Evolutionary conservation across 2,888 invertebrate genomes (phyloP), one percentile per base, ranked within the genome.

Genomic region (Oscheius sp.): DNA sequence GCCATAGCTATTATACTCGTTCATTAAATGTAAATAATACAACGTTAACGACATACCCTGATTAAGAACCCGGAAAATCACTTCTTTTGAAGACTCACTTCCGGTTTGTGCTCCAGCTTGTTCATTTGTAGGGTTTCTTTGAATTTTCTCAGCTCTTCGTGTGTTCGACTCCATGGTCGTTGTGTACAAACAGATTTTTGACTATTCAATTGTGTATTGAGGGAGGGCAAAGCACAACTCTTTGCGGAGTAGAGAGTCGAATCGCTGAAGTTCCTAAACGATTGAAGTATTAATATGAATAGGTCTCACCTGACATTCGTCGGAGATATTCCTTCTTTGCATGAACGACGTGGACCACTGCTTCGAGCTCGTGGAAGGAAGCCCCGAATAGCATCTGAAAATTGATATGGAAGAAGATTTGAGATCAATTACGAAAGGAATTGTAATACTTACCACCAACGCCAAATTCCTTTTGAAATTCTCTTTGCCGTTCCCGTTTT

Each of bases 331-430:
- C 38, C 59, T 20, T 51, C 61, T 38, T 62, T 61, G 17, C 33
- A 61, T 17, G 67, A 61, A 20, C 62, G 22, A 17, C 75, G 65
- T 50, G 75, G 73, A 49, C 72, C 72, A 49, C 75, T 73, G 67
- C 75, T 75, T 24, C 72, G 54, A n/a, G 75, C 73, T 12, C 75
- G 66, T 28, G 75, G 73, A 24, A 73, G 22, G 30, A 73, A 75
- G 63, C 75, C 75, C 26, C 72, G 67, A 41, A 75, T 75, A 17
- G 75, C 75, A 65, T 75, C 75, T 75, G 65, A 59, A 73, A 64
- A 26, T 41, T 41, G 12, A 4, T 41, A 4, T 41, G 41, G 12
- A 17, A 17, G 12, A 41, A 41, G 41, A 41, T 20, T n/a, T 49
- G 32, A n/a, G 17, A 33, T n/a, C 51, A 51, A 20, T 28, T n/a